Evolutionary conservation across 2,797 vertebrate species (phyloP).

Genomic region (Manis pentadactyla): DNA sequence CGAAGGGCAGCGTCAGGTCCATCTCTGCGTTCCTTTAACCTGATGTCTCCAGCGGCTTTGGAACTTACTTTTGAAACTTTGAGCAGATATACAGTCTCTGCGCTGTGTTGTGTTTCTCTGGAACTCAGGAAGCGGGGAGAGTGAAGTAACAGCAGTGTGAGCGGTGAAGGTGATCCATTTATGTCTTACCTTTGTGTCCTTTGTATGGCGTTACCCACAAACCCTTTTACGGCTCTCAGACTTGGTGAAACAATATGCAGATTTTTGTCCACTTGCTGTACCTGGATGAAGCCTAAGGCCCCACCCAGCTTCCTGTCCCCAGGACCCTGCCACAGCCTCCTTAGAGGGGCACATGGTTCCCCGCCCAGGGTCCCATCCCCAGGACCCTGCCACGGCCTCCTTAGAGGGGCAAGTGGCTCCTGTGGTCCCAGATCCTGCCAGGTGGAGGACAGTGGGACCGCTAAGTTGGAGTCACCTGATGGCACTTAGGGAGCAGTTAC

Average conservation of each 20-base stretch:
- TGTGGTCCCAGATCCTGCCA: accelerated
- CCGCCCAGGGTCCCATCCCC: too few relatives aligned
- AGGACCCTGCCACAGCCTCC: too few relatives aligned
- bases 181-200: neutral
- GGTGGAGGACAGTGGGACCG: accelerated
- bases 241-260: accelerated
- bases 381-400: neutral
- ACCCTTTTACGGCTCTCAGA: neutral
- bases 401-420: too few relatives aligned
- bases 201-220: neutral
- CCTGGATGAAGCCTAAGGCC: too few relatives aligned
- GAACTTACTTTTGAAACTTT: neutral
- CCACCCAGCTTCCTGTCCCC: too few relatives aligned
- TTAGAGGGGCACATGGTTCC: too few relatives aligned
- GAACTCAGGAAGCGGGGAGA: neutral
- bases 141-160: neutral
- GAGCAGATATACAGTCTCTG: accelerated
- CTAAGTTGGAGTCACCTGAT: accelerated
- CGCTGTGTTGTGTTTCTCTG: accelerated
- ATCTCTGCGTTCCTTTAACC: neutral
- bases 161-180: accelerated
- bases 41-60: neutral
- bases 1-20: neutral
- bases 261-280: neutral
- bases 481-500: accelerated